These are phyloP conservation scores for Eupeodes luniger DNA, from an alignment of 2,888 invertebrate genomes.

Conservation along the genomic window DNA sequence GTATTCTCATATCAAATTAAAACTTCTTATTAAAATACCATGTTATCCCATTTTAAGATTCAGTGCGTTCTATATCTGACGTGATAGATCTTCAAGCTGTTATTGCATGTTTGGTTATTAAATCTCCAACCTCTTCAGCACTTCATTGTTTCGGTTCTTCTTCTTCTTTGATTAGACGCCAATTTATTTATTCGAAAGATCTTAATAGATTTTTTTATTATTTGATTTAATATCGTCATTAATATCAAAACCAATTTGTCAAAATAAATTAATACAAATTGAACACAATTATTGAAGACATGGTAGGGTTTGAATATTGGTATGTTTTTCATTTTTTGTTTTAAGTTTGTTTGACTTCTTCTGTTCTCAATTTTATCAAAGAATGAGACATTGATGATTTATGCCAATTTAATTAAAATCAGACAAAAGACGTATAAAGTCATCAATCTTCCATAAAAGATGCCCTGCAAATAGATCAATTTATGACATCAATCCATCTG, in stretches of 20 bases:
- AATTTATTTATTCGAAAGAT: background rate
- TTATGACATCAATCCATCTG: slow-evolving; percentile 65
- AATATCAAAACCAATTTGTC: slow-evolving; percentile 54
- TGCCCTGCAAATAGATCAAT: slow-evolving; percentile 51
- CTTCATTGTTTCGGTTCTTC: background rate
- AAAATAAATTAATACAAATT: slow-evolving; percentile 59
- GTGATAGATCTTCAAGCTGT: no score
- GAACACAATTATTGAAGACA: slow-evolving; percentile 31
- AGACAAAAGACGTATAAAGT: slow-evolving; percentile 23
- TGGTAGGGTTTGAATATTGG: background rate
- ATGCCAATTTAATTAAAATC: slow-evolving; percentile 22
- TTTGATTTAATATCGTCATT: slow-evolving; percentile 28
- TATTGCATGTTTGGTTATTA: no score
- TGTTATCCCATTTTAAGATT: no score
- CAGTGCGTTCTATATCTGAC: no score
- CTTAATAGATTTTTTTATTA: slow-evolving; percentile 9
- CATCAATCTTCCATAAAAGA: slow-evolving; percentile 55
- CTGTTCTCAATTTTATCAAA: slow-evolving; percentile 22
- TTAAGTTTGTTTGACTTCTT: background rate
- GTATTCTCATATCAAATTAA: no score
- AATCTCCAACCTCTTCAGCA: background rate
- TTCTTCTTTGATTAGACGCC: background rate
- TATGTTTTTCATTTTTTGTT: background rate
- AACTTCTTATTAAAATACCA: no score
- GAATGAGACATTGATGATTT: slow-evolving; percentile 12